Evolutionary conservation across 2,888 invertebrate species (phyloP).

Genomic region (Macrostomum cliftonense): DNA sequence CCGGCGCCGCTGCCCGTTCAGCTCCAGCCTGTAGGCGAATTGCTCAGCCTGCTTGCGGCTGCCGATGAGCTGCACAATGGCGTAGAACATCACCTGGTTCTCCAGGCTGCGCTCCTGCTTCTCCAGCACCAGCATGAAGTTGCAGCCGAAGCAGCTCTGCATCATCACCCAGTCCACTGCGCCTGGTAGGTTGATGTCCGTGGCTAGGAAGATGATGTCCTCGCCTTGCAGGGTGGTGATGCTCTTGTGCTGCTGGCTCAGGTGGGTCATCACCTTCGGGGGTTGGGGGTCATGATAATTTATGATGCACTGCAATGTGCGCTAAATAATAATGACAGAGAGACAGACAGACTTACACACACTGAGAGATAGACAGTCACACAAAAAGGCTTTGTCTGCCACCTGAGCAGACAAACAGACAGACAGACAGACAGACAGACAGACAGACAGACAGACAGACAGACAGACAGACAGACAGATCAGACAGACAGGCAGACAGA

Average conservation of each 20-base stretch:
- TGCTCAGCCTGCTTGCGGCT: conserved; percentile 95
- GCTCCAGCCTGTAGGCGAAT: conserved; percentile 73
- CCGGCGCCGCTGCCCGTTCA: conserved; percentile 78
- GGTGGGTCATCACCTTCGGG: conserved; percentile 84
- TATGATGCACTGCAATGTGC: no score
- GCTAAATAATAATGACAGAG: no score
- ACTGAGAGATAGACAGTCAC: no score
- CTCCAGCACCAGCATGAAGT: conserved; percentile 96
- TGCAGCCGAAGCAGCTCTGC: conserved; percentile 97
- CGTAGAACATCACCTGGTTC: conserved; percentile 41
- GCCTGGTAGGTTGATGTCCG: conserved; percentile 94
- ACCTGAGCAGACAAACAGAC: no score
- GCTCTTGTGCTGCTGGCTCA: conserved; percentile 72
- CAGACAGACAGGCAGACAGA: not conserved
- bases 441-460: no score
- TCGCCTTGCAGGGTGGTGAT: conserved; percentile 94
- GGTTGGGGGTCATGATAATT: no score
- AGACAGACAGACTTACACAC: no score
- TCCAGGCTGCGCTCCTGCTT: conserved; percentile 43
- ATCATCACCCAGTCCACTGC: conserved; percentile 98
- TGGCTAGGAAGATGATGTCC: conserved; percentile 96
- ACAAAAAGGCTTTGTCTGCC: no score
- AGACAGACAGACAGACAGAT: no score
- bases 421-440: no score
- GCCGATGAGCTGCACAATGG: conserved; percentile 94